A percentile compares a stretch with the other conserved stretches of the same genome.
Conservation (phyloP, 2,797 vertebrate species). For the Miopithecus talapoin region DNA sequence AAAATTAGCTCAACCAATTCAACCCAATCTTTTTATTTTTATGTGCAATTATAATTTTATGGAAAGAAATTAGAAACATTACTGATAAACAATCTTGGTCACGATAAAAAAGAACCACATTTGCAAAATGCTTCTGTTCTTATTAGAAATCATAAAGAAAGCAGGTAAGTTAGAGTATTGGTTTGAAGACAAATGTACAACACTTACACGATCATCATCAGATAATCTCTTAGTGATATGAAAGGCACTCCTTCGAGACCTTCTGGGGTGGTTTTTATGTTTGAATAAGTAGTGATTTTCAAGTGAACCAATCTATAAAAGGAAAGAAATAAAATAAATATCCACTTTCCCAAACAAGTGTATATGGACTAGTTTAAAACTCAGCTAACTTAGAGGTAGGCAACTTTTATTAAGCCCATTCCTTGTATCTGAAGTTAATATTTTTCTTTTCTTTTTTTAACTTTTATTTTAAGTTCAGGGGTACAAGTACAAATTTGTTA, state of each 20-base stretch:
- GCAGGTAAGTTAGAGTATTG: not conserved
- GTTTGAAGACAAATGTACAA: not conserved
- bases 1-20: not conserved
- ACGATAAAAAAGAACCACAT: not conserved
- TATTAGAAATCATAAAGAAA: not conserved
- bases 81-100: not conserved
- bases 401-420: slow-evolving; percentile 30
- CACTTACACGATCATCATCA: slow-evolving; percentile 94
- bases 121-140: slow-evolving; percentile 20
- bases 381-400: slow-evolving; percentile 7
- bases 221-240: slow-evolving; percentile 94
- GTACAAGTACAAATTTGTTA: not conserved
- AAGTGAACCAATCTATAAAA: slow-evolving; percentile 94
- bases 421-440: not conserved
- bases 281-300: slow-evolving; percentile 96
- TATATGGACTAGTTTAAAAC: not conserved
- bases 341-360: not conserved
- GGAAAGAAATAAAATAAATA: slow-evolving; percentile 57
- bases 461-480: not conserved
- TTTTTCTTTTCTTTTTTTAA: not conserved
- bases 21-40: not conserved
- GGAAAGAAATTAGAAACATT: slow-evolving; percentile 11
- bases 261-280: slow-evolving; percentile 91
- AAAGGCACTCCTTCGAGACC: slow-evolving; percentile 91
- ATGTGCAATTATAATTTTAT: not conserved